phyloP scores from a whole-genome alignment of 2,888 invertebrate genomes.

The Malthinus seriepunctatus region DNA sequence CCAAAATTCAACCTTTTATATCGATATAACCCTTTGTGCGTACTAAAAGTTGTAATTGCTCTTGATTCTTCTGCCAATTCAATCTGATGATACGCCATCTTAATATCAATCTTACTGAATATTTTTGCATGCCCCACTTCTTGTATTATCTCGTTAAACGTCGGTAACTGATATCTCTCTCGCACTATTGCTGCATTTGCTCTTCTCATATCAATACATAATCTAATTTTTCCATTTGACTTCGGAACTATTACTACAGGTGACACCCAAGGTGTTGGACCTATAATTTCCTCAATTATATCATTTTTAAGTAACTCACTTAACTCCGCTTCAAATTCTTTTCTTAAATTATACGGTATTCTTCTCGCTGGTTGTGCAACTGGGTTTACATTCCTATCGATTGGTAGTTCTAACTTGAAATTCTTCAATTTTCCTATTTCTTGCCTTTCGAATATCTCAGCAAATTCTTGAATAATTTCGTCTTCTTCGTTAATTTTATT shows the following conservation, averaged over 20 bases:
- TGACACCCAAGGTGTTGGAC: constrained; percentile 32
- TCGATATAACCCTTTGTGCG: constrained; percentile 43
- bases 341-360: constrained; percentile 28
- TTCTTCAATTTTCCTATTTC: constrained; percentile 35
- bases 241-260: constrained; percentile 35
- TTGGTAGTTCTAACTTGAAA: constrained; percentile 24
- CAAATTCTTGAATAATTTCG: not conserved
- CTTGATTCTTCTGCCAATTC: constrained; percentile 41
- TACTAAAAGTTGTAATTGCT: constrained; percentile 48
- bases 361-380: constrained; percentile 27
- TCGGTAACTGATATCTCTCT: constrained; percentile 32
- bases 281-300: constrained; percentile 29
- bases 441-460: not conserved
- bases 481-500: not conserved
- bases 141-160: constrained; percentile 31
- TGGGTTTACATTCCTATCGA: constrained; percentile 21
- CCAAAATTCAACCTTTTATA: constrained; percentile 49
- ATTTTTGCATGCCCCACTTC: constrained; percentile 27
- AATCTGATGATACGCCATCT: constrained; percentile 48
- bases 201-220: constrained; percentile 32
- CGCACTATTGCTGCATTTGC: constrained; percentile 33
- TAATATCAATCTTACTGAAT: constrained; percentile 44
- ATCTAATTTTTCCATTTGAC: constrained; percentile 15
- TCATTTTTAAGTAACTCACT: constrained; percentile 21
- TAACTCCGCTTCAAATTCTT: constrained; percentile 22